These are phyloP conservation scores for Taurulus bubalis DNA, from an alignment of 2,113 vertebrate species.

Conservation along the genomic window DNA sequence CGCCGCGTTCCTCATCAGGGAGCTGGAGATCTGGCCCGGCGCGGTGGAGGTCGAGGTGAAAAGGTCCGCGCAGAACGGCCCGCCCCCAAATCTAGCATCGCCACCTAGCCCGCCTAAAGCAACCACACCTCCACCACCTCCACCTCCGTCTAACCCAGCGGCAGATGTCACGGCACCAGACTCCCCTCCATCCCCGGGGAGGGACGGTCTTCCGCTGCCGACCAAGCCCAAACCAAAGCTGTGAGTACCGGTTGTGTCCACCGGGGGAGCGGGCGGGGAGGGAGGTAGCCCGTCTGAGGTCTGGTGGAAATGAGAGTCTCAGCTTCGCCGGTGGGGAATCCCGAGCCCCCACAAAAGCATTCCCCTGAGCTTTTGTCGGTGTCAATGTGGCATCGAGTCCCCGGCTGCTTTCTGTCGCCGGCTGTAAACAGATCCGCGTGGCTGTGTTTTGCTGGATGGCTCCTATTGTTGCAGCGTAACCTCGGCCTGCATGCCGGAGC, in stretches of 20 bases:
- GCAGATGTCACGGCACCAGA: constrained; percentile 36
- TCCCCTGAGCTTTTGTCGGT: constrained; percentile 43
- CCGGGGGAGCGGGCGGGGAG: neutral
- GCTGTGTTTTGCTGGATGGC: constrained; percentile 66
- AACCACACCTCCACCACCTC: neutral
- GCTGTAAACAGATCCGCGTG: constrained; percentile 69
- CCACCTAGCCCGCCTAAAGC: constrained; percentile 55
- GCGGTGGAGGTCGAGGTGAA: constrained; percentile 36
- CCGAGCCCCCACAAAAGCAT: constrained; percentile 66
- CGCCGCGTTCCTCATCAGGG: constrained; percentile 80
- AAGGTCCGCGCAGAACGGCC: constrained; percentile 79
- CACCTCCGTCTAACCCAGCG: constrained; percentile 46
- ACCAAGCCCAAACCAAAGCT: constrained; percentile 94
- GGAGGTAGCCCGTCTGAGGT: constrained; percentile 22
- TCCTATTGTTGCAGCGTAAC: constrained; percentile 66
- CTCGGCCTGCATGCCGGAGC: constrained; percentile 45
- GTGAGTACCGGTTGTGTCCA: constrained; percentile 86
- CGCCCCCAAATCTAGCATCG: constrained; percentile 62
- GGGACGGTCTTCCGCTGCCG: constrained; percentile 90
- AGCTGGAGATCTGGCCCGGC: constrained; percentile 85
- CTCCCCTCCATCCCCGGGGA: constrained; percentile 72
- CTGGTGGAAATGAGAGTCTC: constrained; percentile 49
- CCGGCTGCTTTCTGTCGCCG: constrained; percentile 60
- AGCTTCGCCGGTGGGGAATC: constrained; percentile 51
- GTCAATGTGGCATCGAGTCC: constrained; percentile 58